These are phyloP conservation scores for Cyclophora albipunctata DNA, from an alignment of 2,888 invertebrate species.

Conservation along the genomic window DNA sequence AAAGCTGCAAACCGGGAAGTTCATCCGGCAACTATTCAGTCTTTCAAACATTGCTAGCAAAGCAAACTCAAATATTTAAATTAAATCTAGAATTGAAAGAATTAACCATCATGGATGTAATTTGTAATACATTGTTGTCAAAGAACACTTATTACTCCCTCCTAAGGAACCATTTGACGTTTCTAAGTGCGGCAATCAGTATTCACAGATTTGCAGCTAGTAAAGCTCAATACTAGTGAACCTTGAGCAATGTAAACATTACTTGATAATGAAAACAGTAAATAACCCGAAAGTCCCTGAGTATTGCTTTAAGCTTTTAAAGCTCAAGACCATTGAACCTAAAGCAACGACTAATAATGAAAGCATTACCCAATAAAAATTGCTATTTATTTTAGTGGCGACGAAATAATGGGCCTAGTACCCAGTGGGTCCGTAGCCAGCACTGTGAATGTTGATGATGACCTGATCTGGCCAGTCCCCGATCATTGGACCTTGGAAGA, in stretches of 20 bases:
- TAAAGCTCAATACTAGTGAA: neutral
- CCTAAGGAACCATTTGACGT: too few species aligned
- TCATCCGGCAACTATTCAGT: too few species aligned
- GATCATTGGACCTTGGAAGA: conserved; percentile 80
- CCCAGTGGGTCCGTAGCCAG: conserved; percentile 68
- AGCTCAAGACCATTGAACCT: too few species aligned
- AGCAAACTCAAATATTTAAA: too few species aligned
- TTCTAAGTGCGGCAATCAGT: neutral
- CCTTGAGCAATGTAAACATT: neutral
- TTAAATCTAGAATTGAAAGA: too few species aligned
- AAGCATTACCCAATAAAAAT: too few species aligned
- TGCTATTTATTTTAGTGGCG: conserved; percentile 43
- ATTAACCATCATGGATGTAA: too few species aligned
- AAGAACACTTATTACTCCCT: too few species aligned
- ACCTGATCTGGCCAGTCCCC: conserved; percentile 79
- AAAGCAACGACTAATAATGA: too few species aligned
- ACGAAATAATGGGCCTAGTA: conserved; percentile 78
- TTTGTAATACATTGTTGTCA: too few species aligned
- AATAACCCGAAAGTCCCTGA: neutral
- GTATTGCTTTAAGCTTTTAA: neutral
- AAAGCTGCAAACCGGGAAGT: too few species aligned
- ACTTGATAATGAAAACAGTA: neutral
- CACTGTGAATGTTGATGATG: conserved; percentile 64
- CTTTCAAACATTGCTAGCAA: too few species aligned
- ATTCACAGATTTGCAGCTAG: neutral